Percentiles rank a stretch among this genome's conserved stretches.
Conservation (phyloP, 2,113 vertebrate species). For the Entomyzon cyanotis region DNA sequence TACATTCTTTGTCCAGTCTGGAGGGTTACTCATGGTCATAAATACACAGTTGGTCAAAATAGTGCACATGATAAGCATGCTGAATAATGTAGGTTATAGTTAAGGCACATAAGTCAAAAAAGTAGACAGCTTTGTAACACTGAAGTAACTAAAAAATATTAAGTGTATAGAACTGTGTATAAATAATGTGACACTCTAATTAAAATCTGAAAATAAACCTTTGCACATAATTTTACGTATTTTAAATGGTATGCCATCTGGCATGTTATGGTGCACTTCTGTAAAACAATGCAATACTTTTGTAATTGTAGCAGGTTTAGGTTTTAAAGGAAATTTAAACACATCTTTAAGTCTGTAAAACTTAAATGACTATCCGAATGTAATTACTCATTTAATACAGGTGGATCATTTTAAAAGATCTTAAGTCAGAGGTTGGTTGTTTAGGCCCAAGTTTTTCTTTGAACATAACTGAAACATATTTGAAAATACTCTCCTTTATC, state of each 20-base stretch:
- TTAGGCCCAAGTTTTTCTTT: not conserved
- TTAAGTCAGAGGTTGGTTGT: not conserved
- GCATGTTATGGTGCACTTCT: not conserved
- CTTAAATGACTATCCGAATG: not conserved
- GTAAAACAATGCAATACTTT: not conserved
- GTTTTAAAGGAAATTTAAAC: not conserved
- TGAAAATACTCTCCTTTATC: not conserved
- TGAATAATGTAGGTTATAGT: conserved; percentile 91
- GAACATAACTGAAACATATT: not conserved
- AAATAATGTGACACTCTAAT: not conserved
- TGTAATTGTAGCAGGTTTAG: not conserved
- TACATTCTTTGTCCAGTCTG: conserved; percentile 96
- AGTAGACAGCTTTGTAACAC: not conserved
- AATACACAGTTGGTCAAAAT: conserved; percentile 99
- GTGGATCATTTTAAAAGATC: not conserved
- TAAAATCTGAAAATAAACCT: not conserved
- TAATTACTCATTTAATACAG: not conserved
- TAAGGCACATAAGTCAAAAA: conserved; percentile 77
- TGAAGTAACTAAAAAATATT: not conserved
- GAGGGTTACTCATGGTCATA: conserved; percentile 98
- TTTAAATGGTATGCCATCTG: not conserved
- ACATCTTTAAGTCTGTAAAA: not conserved
- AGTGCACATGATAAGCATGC: conserved; percentile 99
- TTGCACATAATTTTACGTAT: not conserved
- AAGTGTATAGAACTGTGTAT: not conserved